Percentiles rank a stretch among this genome's conserved stretches.
Evolutionary conservation across 2,113 vertebrate genomes (phyloP).

Genomic region (Apodemus speciosus): DNA sequence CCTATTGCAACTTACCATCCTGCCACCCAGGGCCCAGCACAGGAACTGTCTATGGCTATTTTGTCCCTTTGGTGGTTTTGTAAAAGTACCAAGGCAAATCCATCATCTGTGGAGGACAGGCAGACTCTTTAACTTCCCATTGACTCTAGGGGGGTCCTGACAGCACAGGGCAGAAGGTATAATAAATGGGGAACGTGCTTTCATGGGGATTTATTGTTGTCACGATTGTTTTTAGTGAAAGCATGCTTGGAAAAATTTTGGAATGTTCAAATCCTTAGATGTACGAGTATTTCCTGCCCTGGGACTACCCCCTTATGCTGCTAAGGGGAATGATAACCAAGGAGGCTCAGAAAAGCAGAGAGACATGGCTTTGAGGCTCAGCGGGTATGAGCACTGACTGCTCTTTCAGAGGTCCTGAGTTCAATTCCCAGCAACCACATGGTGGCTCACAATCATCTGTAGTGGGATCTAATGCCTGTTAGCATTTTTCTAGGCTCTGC

Average conservation of each 20-base stretch:
- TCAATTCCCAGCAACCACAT: too few species aligned
- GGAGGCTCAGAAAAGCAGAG: neutral
- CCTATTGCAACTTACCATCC: neutral
- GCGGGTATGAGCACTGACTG: too few species aligned
- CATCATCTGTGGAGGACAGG: neutral
- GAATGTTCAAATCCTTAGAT: slow-evolving; percentile 34
- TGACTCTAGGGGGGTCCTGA: neutral
- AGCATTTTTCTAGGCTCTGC: too few species aligned
- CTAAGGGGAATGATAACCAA: neutral
- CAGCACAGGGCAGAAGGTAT: neutral
- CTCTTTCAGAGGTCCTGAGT: too few species aligned
- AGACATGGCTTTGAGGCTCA: neutral
- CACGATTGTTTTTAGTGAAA: slow-evolving; percentile 52
- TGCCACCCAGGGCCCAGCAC: too few species aligned
- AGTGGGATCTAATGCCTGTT: too few species aligned
- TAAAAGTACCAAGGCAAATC: slow-evolving; percentile 45
- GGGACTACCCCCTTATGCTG: neutral
- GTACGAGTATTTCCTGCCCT: slow-evolving; percentile 38
- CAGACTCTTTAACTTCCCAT: slow-evolving; percentile 7
- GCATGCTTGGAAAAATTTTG: slow-evolving; percentile 37
- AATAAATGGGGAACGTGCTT: slow-evolving; percentile 53
- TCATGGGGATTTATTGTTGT: neutral
- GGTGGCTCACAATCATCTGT: too few species aligned
- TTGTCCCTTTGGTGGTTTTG: slow-evolving; percentile 2
- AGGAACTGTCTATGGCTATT: neutral